Evolutionary conservation across 2,797 vertebrate species (phyloP).

Genomic region (Sylvilagus floridanus): DNA sequence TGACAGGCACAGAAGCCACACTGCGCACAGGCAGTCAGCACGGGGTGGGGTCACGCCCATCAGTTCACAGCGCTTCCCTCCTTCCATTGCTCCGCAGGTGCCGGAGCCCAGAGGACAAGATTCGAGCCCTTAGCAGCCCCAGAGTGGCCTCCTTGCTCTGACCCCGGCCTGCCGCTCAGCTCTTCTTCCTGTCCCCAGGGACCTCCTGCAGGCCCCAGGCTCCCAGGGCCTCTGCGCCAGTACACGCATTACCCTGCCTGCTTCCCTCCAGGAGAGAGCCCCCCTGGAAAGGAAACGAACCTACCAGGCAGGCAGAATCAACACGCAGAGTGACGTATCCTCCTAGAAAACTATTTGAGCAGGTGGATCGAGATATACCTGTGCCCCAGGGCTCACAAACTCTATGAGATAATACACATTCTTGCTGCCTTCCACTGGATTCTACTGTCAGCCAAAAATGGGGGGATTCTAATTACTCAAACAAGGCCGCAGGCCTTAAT

Average conservation of each 20-base stretch:
- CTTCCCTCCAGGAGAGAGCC: background rate
- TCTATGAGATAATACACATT: background rate
- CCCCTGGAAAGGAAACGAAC: background rate
- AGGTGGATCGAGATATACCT: background rate
- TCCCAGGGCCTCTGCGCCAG: background rate
- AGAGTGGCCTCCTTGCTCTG: background rate
- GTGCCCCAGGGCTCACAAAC: background rate
- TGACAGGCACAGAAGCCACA: background rate
- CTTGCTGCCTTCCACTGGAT: background rate
- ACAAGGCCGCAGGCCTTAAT: background rate
- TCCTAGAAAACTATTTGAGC: background rate
- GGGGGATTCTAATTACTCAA: background rate
- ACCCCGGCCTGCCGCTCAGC: background rate
- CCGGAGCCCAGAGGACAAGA: background rate
- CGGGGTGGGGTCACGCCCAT: rapidly evolving
- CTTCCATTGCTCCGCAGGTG: background rate
- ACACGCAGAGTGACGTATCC: background rate
- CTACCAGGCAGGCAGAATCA: background rate
- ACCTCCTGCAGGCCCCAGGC: background rate
- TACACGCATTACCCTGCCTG: too few species aligned
- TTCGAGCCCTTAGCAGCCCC: background rate
- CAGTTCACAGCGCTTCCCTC: background rate
- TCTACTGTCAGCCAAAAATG: background rate
- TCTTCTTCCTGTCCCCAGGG: background rate
- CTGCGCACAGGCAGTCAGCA: background rate